These are phyloP conservation scores for Limulus polyphemus DNA, from an alignment of 2,888 invertebrate genomes.

Conservation along the genomic window DNA sequence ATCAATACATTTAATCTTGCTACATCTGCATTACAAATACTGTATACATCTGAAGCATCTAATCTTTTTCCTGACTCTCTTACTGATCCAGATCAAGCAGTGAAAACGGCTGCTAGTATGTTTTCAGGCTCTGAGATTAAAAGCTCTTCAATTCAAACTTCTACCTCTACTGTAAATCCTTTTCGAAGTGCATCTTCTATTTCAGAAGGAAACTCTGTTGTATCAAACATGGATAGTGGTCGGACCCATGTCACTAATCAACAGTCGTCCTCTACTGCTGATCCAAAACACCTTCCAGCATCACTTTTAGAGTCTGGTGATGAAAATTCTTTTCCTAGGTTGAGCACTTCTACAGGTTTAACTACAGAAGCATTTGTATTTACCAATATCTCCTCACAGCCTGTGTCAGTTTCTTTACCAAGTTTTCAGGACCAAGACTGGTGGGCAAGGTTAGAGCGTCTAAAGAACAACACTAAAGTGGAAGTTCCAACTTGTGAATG, in stretches of 20 bases:
- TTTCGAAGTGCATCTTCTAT: no score
- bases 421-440: background rate
- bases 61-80: no score
- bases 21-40: slow-evolving; percentile 8
- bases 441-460: slow-evolving; percentile 38
- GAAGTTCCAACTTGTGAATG: slow-evolving; percentile 84
- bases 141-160: no score
- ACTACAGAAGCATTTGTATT: no score
- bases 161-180: no score
- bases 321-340: background rate
- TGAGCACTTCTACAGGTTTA: no score
- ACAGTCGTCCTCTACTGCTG: slow-evolving; percentile 7
- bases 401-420: no score
- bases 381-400: no score
- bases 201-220: slow-evolving; percentile 18
- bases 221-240: slow-evolving; percentile 27
- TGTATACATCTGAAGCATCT: no score
- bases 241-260: slow-evolving; percentile 23
- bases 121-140: no score
- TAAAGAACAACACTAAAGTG: slow-evolving; percentile 55
- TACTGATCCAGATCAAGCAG: no score
- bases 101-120: no score
- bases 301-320: background rate
- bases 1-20: slow-evolving; percentile 23
- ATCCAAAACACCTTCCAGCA: background rate